phyloP scores from a whole-genome alignment of 2,797 vertebrate genomes.

The Sternotherus odoratus region DNA sequence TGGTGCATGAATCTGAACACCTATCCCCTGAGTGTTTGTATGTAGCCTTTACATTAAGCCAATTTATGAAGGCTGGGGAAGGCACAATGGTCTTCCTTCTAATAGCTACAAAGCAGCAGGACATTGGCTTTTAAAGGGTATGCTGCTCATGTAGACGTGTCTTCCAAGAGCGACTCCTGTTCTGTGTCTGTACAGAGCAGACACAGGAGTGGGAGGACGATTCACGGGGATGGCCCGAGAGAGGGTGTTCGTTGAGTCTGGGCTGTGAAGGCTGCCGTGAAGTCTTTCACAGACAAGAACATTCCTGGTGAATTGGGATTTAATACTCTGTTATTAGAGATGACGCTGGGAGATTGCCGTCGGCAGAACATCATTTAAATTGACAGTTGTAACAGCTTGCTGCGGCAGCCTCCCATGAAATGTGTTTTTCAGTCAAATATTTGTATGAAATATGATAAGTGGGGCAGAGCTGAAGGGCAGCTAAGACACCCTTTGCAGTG shows the following conservation, averaged over 20 bases:
- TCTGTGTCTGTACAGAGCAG: neutral
- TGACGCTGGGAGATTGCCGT: slow-evolving; percentile 56
- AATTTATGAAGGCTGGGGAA: neutral
- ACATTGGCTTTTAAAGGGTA: rapidly evolving
- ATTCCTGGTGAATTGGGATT: slow-evolving; percentile 31
- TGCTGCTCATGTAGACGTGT: neutral
- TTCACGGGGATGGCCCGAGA: rapidly evolving
- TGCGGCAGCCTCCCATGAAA: slow-evolving; percentile 67
- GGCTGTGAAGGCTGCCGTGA: neutral
- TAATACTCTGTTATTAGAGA: slow-evolving; percentile 57
- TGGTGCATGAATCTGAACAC: neutral
- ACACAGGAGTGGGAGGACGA: neutral
- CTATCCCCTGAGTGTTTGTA: neutral
- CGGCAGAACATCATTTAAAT: slow-evolving; percentile 67
- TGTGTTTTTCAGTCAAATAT: slow-evolving; percentile 70
- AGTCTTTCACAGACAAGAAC: slow-evolving; percentile 45
- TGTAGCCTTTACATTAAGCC: neutral
- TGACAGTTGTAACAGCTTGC: slow-evolving; percentile 69
- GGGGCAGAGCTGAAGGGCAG: slow-evolving; percentile 55
- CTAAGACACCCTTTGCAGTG: neutral
- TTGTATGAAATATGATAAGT: slow-evolving; percentile 58
- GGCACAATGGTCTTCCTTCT: neutral
- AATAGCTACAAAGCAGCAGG: rapidly evolving
- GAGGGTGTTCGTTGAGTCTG: neutral
- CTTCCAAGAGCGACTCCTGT: neutral